Evolutionary conservation across 1,140 invertebrate genomes (phyloP).

Genomic region (Drosophila kikkawai): DNA sequence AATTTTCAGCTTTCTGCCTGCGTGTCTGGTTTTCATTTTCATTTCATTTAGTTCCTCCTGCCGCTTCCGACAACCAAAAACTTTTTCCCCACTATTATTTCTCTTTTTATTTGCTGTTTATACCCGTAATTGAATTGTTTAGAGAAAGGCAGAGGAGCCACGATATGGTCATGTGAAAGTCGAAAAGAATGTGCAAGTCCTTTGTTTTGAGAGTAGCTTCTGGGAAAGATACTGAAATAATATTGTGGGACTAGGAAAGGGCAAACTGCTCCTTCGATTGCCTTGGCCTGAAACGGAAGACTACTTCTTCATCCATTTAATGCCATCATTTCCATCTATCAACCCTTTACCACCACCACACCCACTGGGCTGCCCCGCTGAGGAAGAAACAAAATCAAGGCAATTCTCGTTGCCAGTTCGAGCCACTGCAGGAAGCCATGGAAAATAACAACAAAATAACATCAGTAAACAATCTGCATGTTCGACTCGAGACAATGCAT

Average conservation of each 20-base stretch:
- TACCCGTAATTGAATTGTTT: constrained; percentile 72
- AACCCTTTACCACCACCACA: not conserved
- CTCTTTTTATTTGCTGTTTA: constrained; percentile 39
- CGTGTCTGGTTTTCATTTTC: constrained; percentile 71
- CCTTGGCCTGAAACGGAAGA: constrained; percentile 14
- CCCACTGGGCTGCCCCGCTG: not conserved
- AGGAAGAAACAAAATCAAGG: constrained; percentile 50
- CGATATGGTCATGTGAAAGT: constrained; percentile 23
- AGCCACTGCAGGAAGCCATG: constrained; percentile 56
- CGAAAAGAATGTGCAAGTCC: constrained; percentile 5
- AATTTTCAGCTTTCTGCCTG: constrained; percentile 67
- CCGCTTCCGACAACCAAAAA: constrained; percentile 25
- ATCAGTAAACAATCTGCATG: constrained; percentile 79
- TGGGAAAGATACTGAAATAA: constrained; percentile 13
- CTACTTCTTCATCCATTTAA: constrained; percentile 39
- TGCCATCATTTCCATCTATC: constrained; percentile 28
- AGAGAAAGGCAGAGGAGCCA: constrained; percentile 17
- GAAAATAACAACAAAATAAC: constrained; percentile 66
- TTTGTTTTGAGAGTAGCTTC: constrained; percentile 23
- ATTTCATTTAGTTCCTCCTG: constrained; percentile 43
- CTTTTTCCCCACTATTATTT: constrained; percentile 33
- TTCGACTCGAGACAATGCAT: constrained; percentile 70
- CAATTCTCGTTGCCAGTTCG: constrained; percentile 62
- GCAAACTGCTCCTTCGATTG: constrained; percentile 12
- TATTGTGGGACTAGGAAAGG: not conserved